A percentile compares a stretch with the other conserved stretches of the same genome.
Evolutionary conservation across 2,888 invertebrate genomes (phyloP).

Genomic region (Hirtodrosophila trivittata): DNA sequence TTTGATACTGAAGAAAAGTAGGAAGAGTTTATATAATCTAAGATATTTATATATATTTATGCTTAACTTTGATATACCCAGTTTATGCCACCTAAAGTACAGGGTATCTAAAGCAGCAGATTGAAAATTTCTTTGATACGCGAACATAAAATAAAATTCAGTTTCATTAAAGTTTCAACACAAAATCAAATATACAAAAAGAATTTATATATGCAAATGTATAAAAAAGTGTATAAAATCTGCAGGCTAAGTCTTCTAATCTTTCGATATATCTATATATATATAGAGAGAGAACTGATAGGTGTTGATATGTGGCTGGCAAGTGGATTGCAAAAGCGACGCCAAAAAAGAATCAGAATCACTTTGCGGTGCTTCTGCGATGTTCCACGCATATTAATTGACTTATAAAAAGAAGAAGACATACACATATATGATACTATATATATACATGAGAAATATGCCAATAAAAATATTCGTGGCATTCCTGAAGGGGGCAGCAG

Average conservation of each 20-base stretch:
- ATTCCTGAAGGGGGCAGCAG: slow-evolving; percentile 16
- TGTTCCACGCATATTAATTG: slow-evolving; percentile 68
- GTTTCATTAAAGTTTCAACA: slow-evolving; percentile 67
- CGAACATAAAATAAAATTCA: slow-evolving; percentile 29
- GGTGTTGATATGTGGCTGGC: slow-evolving; percentile 75
- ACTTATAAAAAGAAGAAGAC: slow-evolving; percentile 55
- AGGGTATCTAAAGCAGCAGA: too few relatives aligned
- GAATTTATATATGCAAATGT: too few relatives aligned
- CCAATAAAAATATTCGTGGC: slow-evolving; percentile 65
- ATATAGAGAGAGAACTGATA: slow-evolving; percentile 30
- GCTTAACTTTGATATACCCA: too few relatives aligned
- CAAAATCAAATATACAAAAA: slow-evolving; percentile 28
- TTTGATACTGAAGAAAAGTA: too few relatives aligned
- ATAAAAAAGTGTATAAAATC: slow-evolving; percentile 3
- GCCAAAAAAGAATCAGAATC: slow-evolving; percentile 58
- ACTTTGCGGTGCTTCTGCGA: slow-evolving; percentile 35
- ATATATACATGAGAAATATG: slow-evolving; percentile 54
- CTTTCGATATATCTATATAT: not conserved
- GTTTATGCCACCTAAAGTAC: too few relatives aligned
- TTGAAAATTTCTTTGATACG: slow-evolving; percentile 25
- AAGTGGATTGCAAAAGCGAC: slow-evolving; percentile 57
- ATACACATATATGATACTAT: slow-evolving; percentile 33
- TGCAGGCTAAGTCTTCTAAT: slow-evolving; percentile 3
- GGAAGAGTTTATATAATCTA: too few relatives aligned
- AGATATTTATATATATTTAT: too few relatives aligned